Percentiles rank a stretch among this genome's conserved stretches.
Evolutionary conservation across 2,888 invertebrate species (phyloP).

Genomic region (Lycaena phlaeas): DNA sequence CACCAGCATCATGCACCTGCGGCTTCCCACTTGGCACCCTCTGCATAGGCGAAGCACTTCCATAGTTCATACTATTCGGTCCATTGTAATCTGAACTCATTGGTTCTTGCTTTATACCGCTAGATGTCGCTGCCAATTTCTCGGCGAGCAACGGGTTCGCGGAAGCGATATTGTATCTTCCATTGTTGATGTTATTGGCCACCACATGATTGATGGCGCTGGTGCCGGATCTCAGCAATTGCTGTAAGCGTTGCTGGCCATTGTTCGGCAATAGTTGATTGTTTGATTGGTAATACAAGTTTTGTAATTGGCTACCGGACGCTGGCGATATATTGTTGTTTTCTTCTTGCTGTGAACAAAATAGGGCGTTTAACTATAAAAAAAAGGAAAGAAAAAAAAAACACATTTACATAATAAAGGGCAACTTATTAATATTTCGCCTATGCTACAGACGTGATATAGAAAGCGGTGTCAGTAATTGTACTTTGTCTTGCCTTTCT

Average conservation of each 20-base stretch:
- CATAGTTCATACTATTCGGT: slow-evolving; percentile 66
- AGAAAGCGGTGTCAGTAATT: too few relatives aligned
- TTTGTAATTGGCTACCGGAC: slow-evolving; percentile 53
- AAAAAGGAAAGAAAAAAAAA: too few relatives aligned
- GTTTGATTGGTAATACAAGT: slow-evolving; percentile 53
- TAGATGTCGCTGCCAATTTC: slow-evolving; percentile 83
- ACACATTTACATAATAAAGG: too few relatives aligned
- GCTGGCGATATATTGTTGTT: slow-evolving; percentile 63
- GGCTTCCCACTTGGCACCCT: slow-evolving; percentile 68
- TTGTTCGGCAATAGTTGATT: slow-evolving; percentile 54
- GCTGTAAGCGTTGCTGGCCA: slow-evolving; percentile 60
- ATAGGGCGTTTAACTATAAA: slow-evolving; percentile 1
- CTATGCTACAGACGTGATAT: too few relatives aligned
- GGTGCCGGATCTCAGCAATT: slow-evolving; percentile 58
- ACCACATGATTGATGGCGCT: slow-evolving; percentile 61
- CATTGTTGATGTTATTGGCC: slow-evolving; percentile 65
- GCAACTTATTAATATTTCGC: too few relatives aligned
- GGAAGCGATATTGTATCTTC: slow-evolving; percentile 85
- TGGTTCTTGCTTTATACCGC: slow-evolving; percentile 71
- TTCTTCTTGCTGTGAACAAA: slow-evolving; percentile 66
- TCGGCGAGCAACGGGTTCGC: slow-evolving; percentile 91
- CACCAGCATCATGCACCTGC: slow-evolving; percentile 66
- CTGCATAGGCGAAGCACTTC: slow-evolving; percentile 65
- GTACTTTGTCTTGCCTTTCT: too few relatives aligned
- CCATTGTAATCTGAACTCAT: slow-evolving; percentile 65